These are phyloP conservation scores for Microcebus murinus DNA, from an alignment of 2,113 vertebrate genomes.

Conservation along the genomic window DNA sequence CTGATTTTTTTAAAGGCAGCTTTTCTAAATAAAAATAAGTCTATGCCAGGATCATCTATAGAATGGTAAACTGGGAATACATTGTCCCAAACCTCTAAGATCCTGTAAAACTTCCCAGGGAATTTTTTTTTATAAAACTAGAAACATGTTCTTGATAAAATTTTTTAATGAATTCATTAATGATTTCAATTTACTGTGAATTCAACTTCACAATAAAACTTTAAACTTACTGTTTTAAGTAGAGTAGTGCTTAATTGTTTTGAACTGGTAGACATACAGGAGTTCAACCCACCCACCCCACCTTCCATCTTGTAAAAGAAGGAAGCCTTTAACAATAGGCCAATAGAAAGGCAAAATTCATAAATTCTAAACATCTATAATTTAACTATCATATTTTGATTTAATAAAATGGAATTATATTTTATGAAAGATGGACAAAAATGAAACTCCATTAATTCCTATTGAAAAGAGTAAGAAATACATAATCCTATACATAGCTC, in stretches of 20 bases:
- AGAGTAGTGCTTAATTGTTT: neutral
- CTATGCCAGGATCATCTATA: neutral
- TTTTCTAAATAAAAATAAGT: constrained; percentile 4
- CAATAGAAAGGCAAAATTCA: neutral
- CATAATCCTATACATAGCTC: neutral
- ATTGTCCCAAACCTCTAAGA: neutral
- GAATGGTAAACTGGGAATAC: neutral
- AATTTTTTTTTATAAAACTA: neutral
- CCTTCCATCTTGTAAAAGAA: neutral
- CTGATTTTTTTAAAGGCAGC: neutral
- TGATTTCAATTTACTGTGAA: neutral
- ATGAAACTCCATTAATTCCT: constrained; percentile 13
- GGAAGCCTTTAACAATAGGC: neutral
- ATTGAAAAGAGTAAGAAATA: neutral
- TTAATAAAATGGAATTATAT: neutral
- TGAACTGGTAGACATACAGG: neutral
- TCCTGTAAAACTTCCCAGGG: neutral
- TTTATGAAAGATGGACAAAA: constrained; percentile 15
- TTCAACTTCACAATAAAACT: neutral
- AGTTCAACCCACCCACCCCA: neutral
- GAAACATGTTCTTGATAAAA: neutral
- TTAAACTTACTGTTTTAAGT: neutral
- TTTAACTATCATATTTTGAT: neutral
- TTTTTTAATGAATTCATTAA: neutral
- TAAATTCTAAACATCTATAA: neutral